These are phyloP conservation scores for Pholis gunnellus DNA, from an alignment of 2,113 vertebrate species.

Conservation along the genomic window DNA sequence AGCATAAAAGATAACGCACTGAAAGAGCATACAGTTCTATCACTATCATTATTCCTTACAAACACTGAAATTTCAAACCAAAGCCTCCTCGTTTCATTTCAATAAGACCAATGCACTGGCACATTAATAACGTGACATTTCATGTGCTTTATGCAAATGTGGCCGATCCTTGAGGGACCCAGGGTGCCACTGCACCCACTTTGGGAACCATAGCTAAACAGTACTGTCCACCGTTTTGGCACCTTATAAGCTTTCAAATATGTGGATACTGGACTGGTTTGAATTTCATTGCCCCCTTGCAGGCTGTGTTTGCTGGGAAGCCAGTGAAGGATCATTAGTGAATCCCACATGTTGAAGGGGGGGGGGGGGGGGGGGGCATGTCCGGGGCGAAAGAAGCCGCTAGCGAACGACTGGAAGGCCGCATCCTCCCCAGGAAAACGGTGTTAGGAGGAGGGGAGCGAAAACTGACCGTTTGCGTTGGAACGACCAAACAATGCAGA, in stretches of 20 bases:
- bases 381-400: conserved; percentile 3
- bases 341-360: neutral
- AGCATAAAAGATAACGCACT: neutral
- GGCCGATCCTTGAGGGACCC: neutral
- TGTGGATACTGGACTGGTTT: neutral
- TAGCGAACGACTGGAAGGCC: neutral
- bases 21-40: neutral
- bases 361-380: neutral
- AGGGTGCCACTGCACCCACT: neutral
- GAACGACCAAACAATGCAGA: conserved; percentile 17
- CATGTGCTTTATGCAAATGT: neutral
- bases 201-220: neutral
- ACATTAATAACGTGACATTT: neutral
- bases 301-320: neutral
- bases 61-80: neutral
- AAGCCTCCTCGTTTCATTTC: conserved; percentile 8
- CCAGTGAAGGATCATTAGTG: neutral
- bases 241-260: neutral
- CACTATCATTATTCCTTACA: too few relatives aligned
- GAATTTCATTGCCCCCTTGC: neutral
- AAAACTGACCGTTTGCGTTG: conserved; percentile 4
- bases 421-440: neutral
- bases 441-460: neutral
- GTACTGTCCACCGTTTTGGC: neutral
- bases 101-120: neutral